Evolutionary conservation across 1,140 invertebrate genomes (phyloP).

Genomic region (Drosophila navojoa): DNA sequence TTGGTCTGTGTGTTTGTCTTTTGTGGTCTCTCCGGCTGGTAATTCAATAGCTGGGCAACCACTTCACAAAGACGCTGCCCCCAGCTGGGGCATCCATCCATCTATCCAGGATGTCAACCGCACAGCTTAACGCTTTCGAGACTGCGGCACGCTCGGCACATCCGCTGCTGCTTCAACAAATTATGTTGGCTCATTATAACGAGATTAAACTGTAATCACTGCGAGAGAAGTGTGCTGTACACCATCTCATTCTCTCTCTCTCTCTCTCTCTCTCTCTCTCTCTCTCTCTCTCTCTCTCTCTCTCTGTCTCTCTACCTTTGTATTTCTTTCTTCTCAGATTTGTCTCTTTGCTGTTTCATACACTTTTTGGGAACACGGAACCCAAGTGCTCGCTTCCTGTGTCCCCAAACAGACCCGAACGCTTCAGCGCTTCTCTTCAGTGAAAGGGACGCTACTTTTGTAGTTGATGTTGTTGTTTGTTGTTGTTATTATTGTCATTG

Average conservation of each 20-base stretch:
- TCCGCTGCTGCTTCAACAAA: slow-evolving; percentile 64
- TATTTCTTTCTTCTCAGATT: not conserved
- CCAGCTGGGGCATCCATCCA: slow-evolving; percentile 56
- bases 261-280: not conserved
- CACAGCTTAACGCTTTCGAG: slow-evolving; percentile 45
- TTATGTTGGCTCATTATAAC: slow-evolving; percentile 74
- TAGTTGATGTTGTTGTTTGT: not conserved
- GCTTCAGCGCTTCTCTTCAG: slow-evolving; percentile 29
- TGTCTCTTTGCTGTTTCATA: slow-evolving; percentile 4
- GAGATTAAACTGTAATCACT: slow-evolving; percentile 78
- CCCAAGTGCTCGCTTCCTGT: slow-evolving; percentile 67
- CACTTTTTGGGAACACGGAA: slow-evolving; percentile 24
- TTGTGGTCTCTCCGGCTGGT: slow-evolving; percentile 46
- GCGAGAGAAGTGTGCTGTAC: slow-evolving; percentile 47
- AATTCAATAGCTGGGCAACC: slow-evolving; percentile 59
- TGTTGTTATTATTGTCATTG: not conserved
- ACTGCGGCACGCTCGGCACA: slow-evolving; percentile 64
- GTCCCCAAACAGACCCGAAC: slow-evolving; percentile 12
- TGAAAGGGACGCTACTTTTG: slow-evolving; percentile 57
- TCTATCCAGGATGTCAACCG: slow-evolving; percentile 74
- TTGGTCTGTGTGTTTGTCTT: slow-evolving; percentile 26
- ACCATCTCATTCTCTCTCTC: slow-evolving; percentile 10
- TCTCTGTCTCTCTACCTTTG: not conserved
- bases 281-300: not conserved
- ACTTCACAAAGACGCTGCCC: slow-evolving; percentile 40